Percentiles rank a stretch among this genome's conserved stretches.
phyloP scores from a whole-genome alignment of 2,888 invertebrate species.

The Drosophila recens region DNA sequence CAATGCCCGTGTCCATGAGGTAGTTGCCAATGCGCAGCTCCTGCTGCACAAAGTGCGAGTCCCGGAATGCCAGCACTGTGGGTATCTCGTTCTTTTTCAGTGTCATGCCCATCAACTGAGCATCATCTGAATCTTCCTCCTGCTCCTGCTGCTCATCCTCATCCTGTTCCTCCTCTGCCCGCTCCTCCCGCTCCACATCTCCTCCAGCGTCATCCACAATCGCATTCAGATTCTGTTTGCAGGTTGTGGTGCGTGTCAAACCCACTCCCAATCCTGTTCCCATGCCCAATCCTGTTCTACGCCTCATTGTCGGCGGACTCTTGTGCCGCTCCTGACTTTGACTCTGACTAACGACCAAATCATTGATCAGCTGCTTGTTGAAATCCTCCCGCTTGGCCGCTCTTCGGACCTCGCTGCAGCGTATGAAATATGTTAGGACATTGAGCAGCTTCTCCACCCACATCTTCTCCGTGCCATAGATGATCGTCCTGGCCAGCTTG shows the following conservation, averaged over 20 bases:
- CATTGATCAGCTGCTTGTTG: constrained; percentile 80
- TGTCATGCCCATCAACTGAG: constrained; percentile 66
- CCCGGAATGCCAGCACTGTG: constrained; percentile 84
- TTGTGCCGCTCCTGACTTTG: constrained; percentile 68
- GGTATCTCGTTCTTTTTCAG: constrained; percentile 84
- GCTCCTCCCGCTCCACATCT: constrained; percentile 16
- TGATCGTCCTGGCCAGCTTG: constrained; percentile 91
- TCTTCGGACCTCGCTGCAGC: constrained; percentile 90
- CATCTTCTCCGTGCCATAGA: constrained; percentile 89
- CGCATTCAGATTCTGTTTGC: constrained; percentile 81
- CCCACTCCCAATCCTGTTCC: constrained; percentile 30
- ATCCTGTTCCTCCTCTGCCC: constrained; percentile 27
- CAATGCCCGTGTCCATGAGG: constrained; percentile 85
- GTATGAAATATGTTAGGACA: constrained; percentile 94
- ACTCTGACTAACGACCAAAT: constrained; percentile 64
- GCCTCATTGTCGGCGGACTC: constrained; percentile 44
- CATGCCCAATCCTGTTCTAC: constrained; percentile 10
- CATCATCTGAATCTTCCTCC: constrained; percentile 37
- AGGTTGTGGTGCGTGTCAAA: constrained; percentile 82
- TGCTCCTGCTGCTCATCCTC: constrained; percentile 28
- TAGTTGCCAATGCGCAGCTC: constrained; percentile 85
- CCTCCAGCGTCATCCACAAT: constrained; percentile 47
- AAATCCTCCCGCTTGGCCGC: constrained; percentile 85
- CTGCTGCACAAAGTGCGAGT: constrained; percentile 85
- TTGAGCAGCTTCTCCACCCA: constrained; percentile 90